Percentiles rank a stretch among this genome's conserved stretches.
Evolutionary conservation across 2,888 invertebrate genomes (phyloP).

Genomic region (Hartigia nigra): DNA sequence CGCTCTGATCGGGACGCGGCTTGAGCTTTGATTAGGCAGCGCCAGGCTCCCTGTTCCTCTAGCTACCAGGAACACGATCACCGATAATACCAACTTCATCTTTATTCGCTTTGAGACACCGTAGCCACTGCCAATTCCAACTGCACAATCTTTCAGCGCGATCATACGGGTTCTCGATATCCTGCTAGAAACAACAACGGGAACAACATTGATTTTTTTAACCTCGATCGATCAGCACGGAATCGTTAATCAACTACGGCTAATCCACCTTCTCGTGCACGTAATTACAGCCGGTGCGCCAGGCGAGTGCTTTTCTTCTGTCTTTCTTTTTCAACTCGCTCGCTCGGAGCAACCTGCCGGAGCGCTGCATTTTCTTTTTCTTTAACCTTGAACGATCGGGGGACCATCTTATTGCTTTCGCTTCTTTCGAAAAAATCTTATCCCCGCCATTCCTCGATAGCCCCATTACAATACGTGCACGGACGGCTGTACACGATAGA

Average conservation of each 20-base stretch:
- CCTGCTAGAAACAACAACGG: not conserved
- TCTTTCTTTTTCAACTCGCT: not conserved
- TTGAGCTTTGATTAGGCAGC: constrained; percentile 37
- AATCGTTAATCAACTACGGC: not conserved
- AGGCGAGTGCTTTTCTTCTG: not conserved
- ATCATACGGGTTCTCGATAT: not conserved
- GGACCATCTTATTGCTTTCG: not conserved
- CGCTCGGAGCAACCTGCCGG: no score
- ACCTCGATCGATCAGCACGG: not conserved
- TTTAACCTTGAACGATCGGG: no score
- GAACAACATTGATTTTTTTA: not conserved
- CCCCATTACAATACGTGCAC: not conserved
- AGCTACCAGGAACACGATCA: constrained; percentile 34
- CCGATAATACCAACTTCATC: constrained; percentile 40
- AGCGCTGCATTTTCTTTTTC: not conserved
- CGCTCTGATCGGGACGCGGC: constrained; percentile 31
- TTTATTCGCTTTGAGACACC: not conserved
- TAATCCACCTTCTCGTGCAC: not conserved
- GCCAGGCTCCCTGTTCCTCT: constrained; percentile 44
- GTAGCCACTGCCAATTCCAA: not conserved
- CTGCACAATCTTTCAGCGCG: not conserved
- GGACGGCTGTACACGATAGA: not conserved
- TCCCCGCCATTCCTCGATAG: not conserved
- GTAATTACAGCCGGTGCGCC: not conserved
- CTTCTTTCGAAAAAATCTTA: not conserved